Percentiles rank a stretch among this genome's conserved stretches.
Conservation (phyloP, 1,140 invertebrate genomes). For the Drosophila lacteicornis region DNA sequence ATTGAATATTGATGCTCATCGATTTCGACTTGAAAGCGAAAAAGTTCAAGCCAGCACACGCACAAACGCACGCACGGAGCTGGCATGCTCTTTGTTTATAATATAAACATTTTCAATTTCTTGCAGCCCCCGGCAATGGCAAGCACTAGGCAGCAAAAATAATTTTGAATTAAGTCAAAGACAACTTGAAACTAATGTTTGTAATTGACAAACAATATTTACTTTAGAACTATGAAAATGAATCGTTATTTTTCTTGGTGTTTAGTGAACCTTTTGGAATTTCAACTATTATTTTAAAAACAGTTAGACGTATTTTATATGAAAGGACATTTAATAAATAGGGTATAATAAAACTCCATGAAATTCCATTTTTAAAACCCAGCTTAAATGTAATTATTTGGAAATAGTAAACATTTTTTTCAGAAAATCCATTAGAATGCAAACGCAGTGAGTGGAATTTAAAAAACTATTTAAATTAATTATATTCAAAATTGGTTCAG, state of each 20-base stretch:
- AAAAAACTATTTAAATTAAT: neutral
- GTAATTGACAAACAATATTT: no score
- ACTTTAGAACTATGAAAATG: no score
- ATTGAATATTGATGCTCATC: slow-evolving; percentile 81
- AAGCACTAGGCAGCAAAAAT: slow-evolving; percentile 52
- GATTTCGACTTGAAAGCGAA: slow-evolving; percentile 77
- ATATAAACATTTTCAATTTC: slow-evolving; percentile 79
- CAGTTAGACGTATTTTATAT: no score
- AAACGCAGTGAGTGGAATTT: neutral
- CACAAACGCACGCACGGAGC: slow-evolving; percentile 18
- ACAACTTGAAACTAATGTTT: no score
- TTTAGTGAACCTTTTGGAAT: no score
- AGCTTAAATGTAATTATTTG: neutral
- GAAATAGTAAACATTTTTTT: neutral
- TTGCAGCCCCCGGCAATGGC: slow-evolving; percentile 42
- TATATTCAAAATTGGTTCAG: neutral
- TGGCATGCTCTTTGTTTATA: slow-evolving; percentile 66
- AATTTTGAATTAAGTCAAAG: neutral
- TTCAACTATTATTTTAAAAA: no score
- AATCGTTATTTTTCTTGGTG: no score
- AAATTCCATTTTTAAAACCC: neutral
- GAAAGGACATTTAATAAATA: no score
- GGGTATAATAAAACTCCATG: neutral
- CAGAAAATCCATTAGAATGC: neutral
- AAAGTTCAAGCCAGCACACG: slow-evolving; percentile 54